Evolutionary conservation across 2,113 vertebrate genomes (phyloP).

Genomic region (Ochotona curzoniae): DNA sequence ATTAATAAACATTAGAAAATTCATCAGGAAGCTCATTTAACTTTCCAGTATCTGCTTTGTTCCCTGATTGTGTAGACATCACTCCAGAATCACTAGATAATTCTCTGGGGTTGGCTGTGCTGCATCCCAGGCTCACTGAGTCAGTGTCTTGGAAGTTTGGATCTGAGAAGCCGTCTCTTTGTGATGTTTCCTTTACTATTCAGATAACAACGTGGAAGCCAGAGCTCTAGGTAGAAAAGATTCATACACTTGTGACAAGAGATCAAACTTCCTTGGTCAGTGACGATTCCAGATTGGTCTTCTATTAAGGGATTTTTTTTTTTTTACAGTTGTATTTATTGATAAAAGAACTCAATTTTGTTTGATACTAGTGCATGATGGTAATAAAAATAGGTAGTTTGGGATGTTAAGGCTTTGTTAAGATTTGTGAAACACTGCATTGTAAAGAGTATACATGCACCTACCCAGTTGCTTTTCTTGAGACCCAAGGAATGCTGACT

Average conservation of each 20-base stretch:
- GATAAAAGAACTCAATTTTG: background rate
- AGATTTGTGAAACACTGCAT: background rate
- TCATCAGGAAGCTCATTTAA: conserved; percentile 9
- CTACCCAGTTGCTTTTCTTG: background rate
- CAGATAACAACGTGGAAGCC: background rate
- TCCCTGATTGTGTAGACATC: background rate
- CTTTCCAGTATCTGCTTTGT: conserved; percentile 24
- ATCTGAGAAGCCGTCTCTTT: background rate
- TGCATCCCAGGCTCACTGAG: background rate
- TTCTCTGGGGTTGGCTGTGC: background rate
- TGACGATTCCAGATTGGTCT: background rate
- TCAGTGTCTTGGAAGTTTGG: background rate
- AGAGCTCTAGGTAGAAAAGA: background rate
- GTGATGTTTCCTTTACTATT: background rate
- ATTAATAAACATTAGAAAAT: conserved; percentile 18
- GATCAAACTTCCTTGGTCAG: background rate
- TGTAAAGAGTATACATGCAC: background rate
- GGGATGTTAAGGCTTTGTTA: background rate
- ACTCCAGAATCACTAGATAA: background rate
- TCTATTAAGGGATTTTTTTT: background rate
- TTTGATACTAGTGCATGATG: conserved; percentile 13
- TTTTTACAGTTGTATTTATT: background rate
- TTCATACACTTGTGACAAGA: background rate
- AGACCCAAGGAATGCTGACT: background rate
- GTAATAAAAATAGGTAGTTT: background rate